Percentiles rank a stretch among this genome's conserved stretches.
These are phyloP conservation scores for Henricia sp. DNA, from an alignment of 53 echinoderm and acorn worm species.

Conservation along the genomic window DNA sequence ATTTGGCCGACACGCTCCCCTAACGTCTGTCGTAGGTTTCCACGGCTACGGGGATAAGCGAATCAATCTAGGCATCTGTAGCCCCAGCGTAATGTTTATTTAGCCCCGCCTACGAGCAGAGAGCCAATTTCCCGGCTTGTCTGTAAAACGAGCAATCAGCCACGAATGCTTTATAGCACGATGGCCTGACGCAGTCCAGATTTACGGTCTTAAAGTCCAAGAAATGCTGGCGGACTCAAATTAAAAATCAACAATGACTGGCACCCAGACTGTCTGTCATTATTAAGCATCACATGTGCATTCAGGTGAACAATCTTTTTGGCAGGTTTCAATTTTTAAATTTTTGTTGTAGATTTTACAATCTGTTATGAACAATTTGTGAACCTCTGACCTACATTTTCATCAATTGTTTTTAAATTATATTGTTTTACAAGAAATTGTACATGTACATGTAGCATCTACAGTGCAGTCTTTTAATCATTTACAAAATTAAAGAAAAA, in stretches of 20 bases:
- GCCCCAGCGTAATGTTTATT: constrained; percentile 25
- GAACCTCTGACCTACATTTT: no score
- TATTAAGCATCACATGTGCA: background rate
- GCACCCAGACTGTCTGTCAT: background rate
- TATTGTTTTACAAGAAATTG: no score
- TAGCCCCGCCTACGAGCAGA: constrained; percentile 15
- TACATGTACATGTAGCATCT: no score
- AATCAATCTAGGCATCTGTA: constrained; percentile 40
- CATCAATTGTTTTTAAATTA: no score
- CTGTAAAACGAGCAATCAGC: constrained; percentile 37
- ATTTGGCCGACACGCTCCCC: constrained; percentile 22
- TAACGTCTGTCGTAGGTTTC: constrained; percentile 27
- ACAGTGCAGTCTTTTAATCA: no score
- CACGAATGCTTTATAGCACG: constrained; percentile 23
- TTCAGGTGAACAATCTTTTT: background rate
- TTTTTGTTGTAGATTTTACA: no score
- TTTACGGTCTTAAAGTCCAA: constrained; percentile 33
- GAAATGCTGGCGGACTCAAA: background rate
- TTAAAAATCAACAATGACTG: constrained; percentile 38
- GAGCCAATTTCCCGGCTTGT: constrained; percentile 50
- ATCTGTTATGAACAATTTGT: no score
- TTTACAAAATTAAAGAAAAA: no score
- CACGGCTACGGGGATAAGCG: constrained; percentile 38
- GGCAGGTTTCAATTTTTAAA: background rate
- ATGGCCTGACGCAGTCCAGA: background rate